Conservation (phyloP, 2,113 vertebrate species). For the Micromys minutus region DNA sequence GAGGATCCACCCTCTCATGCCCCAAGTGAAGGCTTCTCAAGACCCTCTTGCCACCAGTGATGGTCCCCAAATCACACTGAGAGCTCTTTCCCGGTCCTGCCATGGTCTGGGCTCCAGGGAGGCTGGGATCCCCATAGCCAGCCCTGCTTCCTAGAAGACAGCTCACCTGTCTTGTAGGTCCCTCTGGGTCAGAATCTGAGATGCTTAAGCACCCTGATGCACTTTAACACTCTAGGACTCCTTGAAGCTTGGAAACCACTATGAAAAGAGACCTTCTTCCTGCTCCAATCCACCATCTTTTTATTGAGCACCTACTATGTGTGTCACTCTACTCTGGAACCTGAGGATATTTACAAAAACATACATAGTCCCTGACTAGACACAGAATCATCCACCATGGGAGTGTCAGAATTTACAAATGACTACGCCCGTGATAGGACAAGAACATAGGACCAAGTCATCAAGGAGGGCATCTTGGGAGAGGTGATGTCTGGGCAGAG, state of each 20-base stretch:
- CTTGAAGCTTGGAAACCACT: background rate
- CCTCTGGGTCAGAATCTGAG: background rate
- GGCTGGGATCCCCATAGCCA: background rate
- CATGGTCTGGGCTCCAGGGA: background rate
- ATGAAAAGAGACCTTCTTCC: background rate
- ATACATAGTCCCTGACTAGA: background rate
- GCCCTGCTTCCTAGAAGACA: background rate
- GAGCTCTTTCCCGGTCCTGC: background rate
- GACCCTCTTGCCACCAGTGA: background rate
- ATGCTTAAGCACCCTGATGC: background rate
- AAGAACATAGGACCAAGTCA: background rate
- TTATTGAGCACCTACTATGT: background rate
- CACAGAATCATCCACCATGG: background rate
- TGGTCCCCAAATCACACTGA: background rate
- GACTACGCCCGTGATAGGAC: background rate
- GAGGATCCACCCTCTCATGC: background rate
- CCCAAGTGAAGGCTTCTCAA: background rate
- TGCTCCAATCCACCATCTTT: background rate
- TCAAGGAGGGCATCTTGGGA: constrained; percentile 15
- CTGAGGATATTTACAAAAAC: background rate
- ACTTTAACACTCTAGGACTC: accelerated
- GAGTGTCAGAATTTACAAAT: background rate
- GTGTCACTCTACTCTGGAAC: background rate
- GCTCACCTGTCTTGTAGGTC: background rate
- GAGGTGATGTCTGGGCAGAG: background rate